Evolutionary conservation across 2,113 vertebrate genomes (phyloP), one percentile per base, ranked within the genome.

Genomic region (Electrona antarctica): DNA sequence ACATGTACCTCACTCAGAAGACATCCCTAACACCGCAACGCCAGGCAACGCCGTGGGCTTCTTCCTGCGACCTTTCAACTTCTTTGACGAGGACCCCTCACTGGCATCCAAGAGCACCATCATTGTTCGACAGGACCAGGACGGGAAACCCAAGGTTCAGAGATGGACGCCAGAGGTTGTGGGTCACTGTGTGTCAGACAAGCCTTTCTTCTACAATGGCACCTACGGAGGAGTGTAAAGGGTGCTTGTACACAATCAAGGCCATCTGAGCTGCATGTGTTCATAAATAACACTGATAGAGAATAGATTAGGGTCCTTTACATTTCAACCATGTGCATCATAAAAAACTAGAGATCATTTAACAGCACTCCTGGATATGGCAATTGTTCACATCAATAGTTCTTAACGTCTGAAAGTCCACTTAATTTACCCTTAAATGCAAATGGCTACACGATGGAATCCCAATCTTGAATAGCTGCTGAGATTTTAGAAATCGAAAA

Each of bases 41-140:
- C 95, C 96, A 0, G 96, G 96, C 49, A 98, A 97, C 3, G 73
- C 94, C 0, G 95, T 96, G 0, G 97, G 97, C 55, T 98, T 99
- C 88, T 92, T 97, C 88, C 92, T 99, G 52, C 93, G 96, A 0
- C 97, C 97, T 7, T 98, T 96, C 84, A 98, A 97, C 85, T 98
- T 97, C 90, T 98, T 97, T 0, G 15, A 93, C 0, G 96, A 96
- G 81, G 97, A 99, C 72, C 97, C 96, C 0, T 96, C 96, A 0
- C 8, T 96, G 70, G 91, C 94, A 0, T 96, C 96, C 6, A 92
- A 49, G 0, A 90, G 91, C 78, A 80, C 94, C 0, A 11, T 97
- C 74, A 95, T 98, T 0, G 92, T 97, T 8, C 87, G 93, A 3
- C 94, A 90, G 0, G 88, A 28, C 14, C 52, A 79, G 57, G 64